Conservation (phyloP, 2,888 invertebrate species). For the Osedax frankpressi region DNA sequence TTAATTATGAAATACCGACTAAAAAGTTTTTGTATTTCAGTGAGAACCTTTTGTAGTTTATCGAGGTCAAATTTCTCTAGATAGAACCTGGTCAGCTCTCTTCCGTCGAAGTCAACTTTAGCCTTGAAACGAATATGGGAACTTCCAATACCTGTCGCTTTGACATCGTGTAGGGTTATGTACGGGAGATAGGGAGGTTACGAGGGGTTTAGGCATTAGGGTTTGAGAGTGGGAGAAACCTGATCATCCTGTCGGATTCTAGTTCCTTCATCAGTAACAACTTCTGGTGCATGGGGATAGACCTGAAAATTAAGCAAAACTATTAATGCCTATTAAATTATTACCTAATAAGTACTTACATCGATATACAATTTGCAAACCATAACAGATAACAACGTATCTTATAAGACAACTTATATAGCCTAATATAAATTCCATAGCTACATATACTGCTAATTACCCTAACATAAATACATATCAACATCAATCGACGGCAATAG, state of each 20-base stretch:
- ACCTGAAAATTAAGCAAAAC: too few species aligned
- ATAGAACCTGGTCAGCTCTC: constrained; percentile 80
- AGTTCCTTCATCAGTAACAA: constrained; percentile 75
- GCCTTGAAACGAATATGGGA: constrained; percentile 90
- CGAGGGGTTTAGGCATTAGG: neutral
- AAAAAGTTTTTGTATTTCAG: too few species aligned
- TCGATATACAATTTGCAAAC: too few species aligned
- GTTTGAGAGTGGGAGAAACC: constrained; percentile 28
- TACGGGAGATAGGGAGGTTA: neutral
- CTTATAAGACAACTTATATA: too few species aligned
- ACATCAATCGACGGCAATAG: too few species aligned
- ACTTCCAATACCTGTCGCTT: constrained; percentile 95
- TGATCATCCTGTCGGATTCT: constrained; percentile 83
- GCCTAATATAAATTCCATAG: too few species aligned
- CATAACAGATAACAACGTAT: too few species aligned
- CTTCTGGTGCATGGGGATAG: constrained; percentile 72
- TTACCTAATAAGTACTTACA: too few species aligned
- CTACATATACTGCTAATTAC: too few species aligned
- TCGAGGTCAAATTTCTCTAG: constrained; percentile 80
- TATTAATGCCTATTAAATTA: too few species aligned
- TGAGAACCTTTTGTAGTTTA: constrained; percentile 37
- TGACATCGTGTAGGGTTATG: constrained; percentile 86
- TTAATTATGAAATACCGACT: too few species aligned
- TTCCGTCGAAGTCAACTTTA: constrained; percentile 93
- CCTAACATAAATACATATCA: too few species aligned